Percentiles rank a stretch among this genome's conserved stretches.
Evolutionary conservation across 2,797 vertebrate species (phyloP).

Genomic region (Scyliorhinus canicula): DNA sequence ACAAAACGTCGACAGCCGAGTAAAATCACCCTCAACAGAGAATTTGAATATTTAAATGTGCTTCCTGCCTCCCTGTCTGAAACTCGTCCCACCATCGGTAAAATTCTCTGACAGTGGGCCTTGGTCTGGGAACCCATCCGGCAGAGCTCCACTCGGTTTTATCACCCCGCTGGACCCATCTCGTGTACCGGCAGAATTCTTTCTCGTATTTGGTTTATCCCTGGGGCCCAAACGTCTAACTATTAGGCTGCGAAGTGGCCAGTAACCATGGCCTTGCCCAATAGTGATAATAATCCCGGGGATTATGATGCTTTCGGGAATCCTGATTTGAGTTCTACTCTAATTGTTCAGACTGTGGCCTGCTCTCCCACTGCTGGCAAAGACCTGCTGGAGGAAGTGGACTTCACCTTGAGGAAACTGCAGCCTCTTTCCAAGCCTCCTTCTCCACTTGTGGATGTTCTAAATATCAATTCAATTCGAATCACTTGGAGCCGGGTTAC

Average conservation of each 20-base stretch:
- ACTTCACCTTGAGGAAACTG: slow-evolving; percentile 46
- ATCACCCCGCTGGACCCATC: no score
- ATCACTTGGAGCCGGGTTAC: slow-evolving; percentile 46
- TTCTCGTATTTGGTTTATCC: not conserved
- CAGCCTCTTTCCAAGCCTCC: slow-evolving; percentile 47
- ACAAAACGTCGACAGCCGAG: no score
- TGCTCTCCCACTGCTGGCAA: slow-evolving; percentile 40
- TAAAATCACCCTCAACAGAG: no score
- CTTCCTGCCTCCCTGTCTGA: not conserved
- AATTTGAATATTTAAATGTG: no score
- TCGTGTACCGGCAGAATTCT: not conserved
- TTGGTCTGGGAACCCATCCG: not conserved
- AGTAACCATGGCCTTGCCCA: not conserved
- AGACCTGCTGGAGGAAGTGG: slow-evolving; percentile 53
- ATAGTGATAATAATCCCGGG: not conserved
- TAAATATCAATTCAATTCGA: slow-evolving; percentile 42
- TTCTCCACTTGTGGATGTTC: slow-evolving; percentile 41
- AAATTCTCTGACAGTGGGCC: not conserved
- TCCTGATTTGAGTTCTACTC: not conserved
- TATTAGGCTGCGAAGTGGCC: not conserved
- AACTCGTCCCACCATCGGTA: not conserved
- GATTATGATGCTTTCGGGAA: not conserved
- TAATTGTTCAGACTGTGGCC: slow-evolving; percentile 44
- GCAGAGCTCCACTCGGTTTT: not conserved
- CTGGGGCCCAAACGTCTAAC: not conserved